Percentiles rank a stretch among this genome's conserved stretches.
Conservation (phyloP, 2,888 invertebrate genomes). For the Polietes domitor region DNA sequence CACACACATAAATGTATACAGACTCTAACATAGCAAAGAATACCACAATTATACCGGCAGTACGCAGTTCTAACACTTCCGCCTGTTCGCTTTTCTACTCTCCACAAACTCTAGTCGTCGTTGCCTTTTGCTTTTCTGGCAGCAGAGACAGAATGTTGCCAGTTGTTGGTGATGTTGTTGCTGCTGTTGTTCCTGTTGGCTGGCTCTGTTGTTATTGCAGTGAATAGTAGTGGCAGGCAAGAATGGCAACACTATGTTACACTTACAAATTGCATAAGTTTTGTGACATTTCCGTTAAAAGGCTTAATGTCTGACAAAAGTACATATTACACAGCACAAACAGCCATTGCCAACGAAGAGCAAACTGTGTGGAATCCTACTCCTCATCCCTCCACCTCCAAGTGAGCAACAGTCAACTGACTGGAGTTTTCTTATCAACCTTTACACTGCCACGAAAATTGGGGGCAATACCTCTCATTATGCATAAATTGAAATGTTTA, state of each 20-base stretch:
- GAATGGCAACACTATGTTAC: conserved; percentile 56
- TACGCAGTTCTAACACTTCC: background rate
- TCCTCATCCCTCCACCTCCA: background rate
- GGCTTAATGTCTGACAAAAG: conserved; percentile 62
- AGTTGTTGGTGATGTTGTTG: conserved; percentile 27
- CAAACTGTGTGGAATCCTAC: too few relatives aligned
- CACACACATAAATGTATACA: background rate
- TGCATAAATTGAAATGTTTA: background rate
- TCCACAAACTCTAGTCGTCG: background rate
- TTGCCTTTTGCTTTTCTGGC: background rate
- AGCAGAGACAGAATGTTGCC: background rate
- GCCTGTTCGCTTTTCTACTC: background rate
- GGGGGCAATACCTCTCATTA: background rate
- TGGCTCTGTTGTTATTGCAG: background rate
- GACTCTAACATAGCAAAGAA: background rate
- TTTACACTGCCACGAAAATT: background rate
- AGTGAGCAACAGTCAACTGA: background rate
- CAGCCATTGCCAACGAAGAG: background rate
- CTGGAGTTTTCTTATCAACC: background rate
- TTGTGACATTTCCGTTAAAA: conserved; percentile 66
- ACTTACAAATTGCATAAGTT: conserved; percentile 66
- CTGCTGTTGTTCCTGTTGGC: conserved; percentile 23
- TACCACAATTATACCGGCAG: background rate
- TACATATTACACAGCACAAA: background rate
- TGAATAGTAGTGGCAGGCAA: background rate